Base-by-base conservation (phyloP, 2,797 vertebrate species). In the Vipera latastei region DNA sequence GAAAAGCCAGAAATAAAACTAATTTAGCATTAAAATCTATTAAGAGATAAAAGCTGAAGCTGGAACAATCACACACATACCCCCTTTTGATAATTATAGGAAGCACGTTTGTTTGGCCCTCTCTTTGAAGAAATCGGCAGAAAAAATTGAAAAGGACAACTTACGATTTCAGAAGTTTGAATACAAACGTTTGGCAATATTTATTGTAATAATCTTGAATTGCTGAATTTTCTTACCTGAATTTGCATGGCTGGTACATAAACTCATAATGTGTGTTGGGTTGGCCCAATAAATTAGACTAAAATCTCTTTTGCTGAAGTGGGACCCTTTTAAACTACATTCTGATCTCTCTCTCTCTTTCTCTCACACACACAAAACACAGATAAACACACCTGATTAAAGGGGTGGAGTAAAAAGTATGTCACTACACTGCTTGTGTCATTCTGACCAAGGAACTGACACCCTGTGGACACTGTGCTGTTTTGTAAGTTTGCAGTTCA, bases 1-100 rank as follows among this genome's bases (percentile, higher is more conserved):
- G 32, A 65, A 93, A 92, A 0, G 0, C 56, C 95, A 94, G 61
- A 91, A 93, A 53, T 69, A 96, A 96, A 95, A n/a, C 57, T 91
- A 87, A 93, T 94, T 95, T 93, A 6, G n/a, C 18, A 93, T 91
- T 95, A 91, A 94, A 91, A 93, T 92, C 95, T 94, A 95, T 95
- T 95, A 95, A 48, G 14, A 93, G 91, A 91, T 90, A 89, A 92
- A 93, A 13, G 56, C 92, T 8, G 38, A 91, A 22, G 26, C 14
- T 91, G 44, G 94, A 92, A 95, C 91, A 89, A 69, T 8, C 18
- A 25, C 13, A 32, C 32, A 13, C 26, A 90, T 63, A 5, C 25
- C 6, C 26, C 28, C 16, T 16, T 44, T 61, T 38, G 38, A 48
- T 44, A 90, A 93, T 51, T 65, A n/a, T 56, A 94, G 26, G 61